A percentile compares a stretch with the other conserved stretches of the same genome.
These are phyloP conservation scores for Catalaphyllia jardinei DNA, from an alignment of 64 coral and sea anemone species.

Conservation along the genomic window DNA sequence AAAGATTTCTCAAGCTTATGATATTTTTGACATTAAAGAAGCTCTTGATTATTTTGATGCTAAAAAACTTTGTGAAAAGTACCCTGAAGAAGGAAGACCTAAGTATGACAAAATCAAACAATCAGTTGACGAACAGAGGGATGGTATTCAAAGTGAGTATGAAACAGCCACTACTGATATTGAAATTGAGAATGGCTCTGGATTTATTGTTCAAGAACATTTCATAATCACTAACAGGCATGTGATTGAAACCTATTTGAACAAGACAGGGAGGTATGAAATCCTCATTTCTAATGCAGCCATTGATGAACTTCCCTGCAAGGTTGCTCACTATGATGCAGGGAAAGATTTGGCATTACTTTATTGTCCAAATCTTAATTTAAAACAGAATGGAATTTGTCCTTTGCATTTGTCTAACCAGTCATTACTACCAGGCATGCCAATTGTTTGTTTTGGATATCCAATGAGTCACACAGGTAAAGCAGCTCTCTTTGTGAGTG, in stretches of 20 bases:
- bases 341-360: not conserved
- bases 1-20: not conserved
- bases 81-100: not conserved
- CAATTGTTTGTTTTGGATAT: not conserved
- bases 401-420: not conserved
- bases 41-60: not conserved
- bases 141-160: not conserved
- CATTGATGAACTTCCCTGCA: not conserved
- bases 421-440: not conserved
- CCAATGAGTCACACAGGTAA: not conserved
- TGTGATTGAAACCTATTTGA: not conserved
- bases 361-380: not conserved
- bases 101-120: not conserved
- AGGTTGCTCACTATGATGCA: not conserved
- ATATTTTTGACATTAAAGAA: not conserved
- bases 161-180: not conserved
- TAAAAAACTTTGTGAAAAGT: not conserved
- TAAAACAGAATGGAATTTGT: not conserved
- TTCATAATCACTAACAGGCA: not conserved
- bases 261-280: not conserved
- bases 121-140: not conserved
- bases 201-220: not conserved
- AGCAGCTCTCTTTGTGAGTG: not conserved
- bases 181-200: conserved; percentile 5
- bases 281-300: not conserved